These are phyloP conservation scores for Alloscopus bannaensis DNA, from an alignment of 2,888 invertebrate species.

Conservation along the genomic window DNA sequence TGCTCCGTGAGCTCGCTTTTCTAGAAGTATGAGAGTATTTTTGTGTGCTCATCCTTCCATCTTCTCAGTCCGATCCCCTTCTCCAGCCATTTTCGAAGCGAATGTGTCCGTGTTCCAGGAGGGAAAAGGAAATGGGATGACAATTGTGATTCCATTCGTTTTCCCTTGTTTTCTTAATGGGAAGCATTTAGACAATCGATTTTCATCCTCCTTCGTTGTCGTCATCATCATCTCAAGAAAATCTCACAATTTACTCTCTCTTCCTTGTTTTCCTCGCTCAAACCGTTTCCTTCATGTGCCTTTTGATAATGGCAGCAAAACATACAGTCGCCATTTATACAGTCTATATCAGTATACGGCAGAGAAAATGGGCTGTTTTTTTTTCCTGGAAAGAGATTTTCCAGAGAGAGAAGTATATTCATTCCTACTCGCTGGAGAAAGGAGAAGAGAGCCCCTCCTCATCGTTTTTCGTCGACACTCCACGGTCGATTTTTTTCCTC, in stretches of 20 bases:
- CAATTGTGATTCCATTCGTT: slow-evolving; percentile 49
- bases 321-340: too few species aligned
- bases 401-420: neutral
- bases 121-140: slow-evolving; percentile 58
- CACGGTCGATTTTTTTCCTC: slow-evolving; percentile 65
- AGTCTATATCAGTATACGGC: neutral
- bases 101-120: too few species aligned
- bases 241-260: too few species aligned
- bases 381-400: neutral
- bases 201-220: slow-evolving; percentile 39
- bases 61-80: neutral
- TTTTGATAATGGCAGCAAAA: too few species aligned
- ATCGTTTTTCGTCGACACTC: slow-evolving; percentile 50
- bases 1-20: neutral
- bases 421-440: neutral
- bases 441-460: slow-evolving; percentile 52
- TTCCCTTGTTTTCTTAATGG: slow-evolving; percentile 52
- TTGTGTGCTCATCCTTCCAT: slow-evolving; percentile 17
- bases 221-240: too few species aligned
- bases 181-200: slow-evolving; percentile 62
- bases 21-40: slow-evolving; percentile 43
- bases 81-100: neutral
- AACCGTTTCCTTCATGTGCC: too few species aligned
- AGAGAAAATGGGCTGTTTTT: slow-evolving; percentile 12
- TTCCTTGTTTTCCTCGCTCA: too few species aligned